Evolutionary conservation across 2,113 vertebrate genomes (phyloP).

Genomic region (Alligator mississippiensis): DNA sequence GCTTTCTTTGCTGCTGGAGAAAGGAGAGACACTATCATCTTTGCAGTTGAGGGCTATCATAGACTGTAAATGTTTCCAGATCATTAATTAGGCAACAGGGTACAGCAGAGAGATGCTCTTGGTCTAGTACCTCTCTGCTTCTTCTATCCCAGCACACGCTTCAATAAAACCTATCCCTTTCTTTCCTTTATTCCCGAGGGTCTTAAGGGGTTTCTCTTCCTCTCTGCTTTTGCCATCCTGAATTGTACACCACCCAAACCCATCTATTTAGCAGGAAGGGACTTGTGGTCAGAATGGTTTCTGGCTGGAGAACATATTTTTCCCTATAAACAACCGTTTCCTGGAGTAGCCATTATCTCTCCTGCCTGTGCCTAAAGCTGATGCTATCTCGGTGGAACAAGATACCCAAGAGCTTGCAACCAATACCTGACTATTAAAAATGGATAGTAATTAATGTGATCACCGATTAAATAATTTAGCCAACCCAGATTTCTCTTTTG

Average conservation of each 20-base stretch:
- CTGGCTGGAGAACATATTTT: not conserved
- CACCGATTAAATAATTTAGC: not conserved
- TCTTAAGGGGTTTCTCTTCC: no score
- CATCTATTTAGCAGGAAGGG: not conserved
- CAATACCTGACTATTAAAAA: not conserved
- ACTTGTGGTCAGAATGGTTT: not conserved
- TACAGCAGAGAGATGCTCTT: no score
- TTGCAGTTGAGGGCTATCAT: no score
- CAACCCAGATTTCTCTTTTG: not conserved
- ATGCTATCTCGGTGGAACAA: not conserved
- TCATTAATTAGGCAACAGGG: no score
- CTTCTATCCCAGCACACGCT: no score
- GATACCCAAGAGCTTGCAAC: not conserved
- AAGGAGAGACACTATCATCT: not conserved
- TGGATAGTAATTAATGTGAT: not conserved
- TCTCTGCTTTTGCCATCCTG: not conserved
- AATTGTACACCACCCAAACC: not conserved
- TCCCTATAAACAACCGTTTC: no score
- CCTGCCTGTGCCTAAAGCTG: not conserved
- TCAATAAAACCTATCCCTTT: no score
- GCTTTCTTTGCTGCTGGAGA: not conserved
- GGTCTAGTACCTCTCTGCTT: no score
- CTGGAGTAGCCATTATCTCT: not conserved
- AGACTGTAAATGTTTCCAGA: no score
- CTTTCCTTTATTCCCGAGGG: no score